Evolutionary conservation across 2,113 vertebrate genomes (phyloP), one percentile per base, ranked within the genome.

Genomic region (Trinectes maculatus): DNA sequence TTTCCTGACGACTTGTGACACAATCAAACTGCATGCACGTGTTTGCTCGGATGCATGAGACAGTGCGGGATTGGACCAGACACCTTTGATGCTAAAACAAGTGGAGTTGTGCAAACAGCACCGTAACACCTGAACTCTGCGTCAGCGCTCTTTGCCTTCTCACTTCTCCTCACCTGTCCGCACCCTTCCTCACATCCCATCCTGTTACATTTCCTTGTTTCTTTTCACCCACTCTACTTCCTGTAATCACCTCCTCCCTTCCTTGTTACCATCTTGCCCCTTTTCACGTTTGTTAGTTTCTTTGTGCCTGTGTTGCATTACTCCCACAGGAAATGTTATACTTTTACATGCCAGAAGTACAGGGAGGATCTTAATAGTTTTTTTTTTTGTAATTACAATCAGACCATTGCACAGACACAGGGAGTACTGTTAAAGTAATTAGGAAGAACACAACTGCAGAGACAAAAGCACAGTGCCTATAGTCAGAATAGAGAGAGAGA

Each of bases 21-120:
- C 26, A 19, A 12, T 2, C 16, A 36, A 33, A n/a, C n/a, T n/a
- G 37, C 34, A 15, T 5, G 21, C 13, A 28, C 10, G 8, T 21
- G 56, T 34, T 7, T 11, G 36, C 48, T 59, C 6, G 34, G 16
- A 37, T 25, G 13, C 3, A 22, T 9, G n/a, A 22, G 26, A 46
- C 19, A 53, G 47, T 43, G 33, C 12, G 42, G 8, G 13, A 48
- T 18, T 71, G 15, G 19, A 51, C 29, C 51, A 48, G 26, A 49
- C 22, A 2, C 19, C 54, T 8, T 79, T 85, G 75, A 82, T 77
- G 39, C 60, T 79, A 65, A 81, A 76, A 56, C 4, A 6, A 46
- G 47, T 37, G 48, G 51, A 80, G 39, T 42, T 75, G 16, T 61
- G 59, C 3, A 0, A 49, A 42, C 18, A 42, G 5, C 43, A 13